Evolutionary conservation across 2,113 vertebrate species (phyloP).

Genomic region (Myrmophylax atrothorax): DNA sequence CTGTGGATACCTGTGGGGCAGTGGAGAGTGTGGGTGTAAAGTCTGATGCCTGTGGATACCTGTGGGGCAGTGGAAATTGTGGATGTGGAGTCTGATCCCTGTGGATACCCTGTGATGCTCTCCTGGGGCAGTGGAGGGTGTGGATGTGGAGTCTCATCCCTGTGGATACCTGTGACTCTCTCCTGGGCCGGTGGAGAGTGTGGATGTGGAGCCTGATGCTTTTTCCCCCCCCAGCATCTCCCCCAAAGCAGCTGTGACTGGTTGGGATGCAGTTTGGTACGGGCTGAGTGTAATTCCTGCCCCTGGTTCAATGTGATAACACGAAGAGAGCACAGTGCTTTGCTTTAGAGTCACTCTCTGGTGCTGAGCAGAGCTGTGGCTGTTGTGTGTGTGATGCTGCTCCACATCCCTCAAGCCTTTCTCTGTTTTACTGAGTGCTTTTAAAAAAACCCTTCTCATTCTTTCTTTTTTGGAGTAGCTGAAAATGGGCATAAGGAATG

Average conservation of each 20-base stretch:
- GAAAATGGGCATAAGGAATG: background rate
- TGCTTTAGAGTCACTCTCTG: background rate
- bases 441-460: background rate
- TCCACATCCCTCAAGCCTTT: background rate
- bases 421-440: background rate
- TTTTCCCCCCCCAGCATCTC: background rate
- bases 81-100: no score
- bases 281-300: background rate
- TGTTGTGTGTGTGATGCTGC: background rate
- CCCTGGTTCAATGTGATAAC: background rate
- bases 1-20: no score
- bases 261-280: background rate
- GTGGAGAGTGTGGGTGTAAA: no score
- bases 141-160: no score
- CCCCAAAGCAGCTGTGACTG: background rate
- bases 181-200: no score
- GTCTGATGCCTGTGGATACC: accelerated
- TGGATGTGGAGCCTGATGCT: background rate
- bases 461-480: background rate
- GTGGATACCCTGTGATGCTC: no score
- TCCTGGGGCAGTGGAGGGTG: no score
- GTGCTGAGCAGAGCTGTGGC: background rate
- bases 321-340: background rate
- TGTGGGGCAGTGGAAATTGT: no score
- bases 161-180: no score